These are phyloP conservation scores for Pristionchus arcanus DNA, from an alignment of 2,888 invertebrate genomes.

Conservation along the genomic window DNA sequence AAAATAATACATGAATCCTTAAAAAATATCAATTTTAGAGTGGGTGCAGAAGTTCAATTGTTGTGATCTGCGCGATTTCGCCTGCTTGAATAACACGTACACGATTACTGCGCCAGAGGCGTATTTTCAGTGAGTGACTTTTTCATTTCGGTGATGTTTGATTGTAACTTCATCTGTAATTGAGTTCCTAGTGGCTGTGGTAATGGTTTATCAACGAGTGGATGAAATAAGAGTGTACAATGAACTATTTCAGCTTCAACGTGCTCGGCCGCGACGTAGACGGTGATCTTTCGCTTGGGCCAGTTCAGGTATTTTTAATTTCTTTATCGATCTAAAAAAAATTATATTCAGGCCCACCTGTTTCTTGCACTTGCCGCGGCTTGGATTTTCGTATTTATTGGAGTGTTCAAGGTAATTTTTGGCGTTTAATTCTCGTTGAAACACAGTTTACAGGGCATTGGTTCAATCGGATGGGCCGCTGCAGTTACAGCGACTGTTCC, in stretches of 20 bases:
- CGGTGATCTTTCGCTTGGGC: constrained; percentile 63
- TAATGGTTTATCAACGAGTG: too few species aligned
- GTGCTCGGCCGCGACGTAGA: constrained; percentile 83
- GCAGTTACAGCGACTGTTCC: constrained; percentile 76
- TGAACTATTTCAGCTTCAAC: constrained; percentile 62
- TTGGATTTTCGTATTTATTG: constrained; percentile 95
- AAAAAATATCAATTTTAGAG: constrained; percentile 58
- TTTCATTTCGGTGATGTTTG: too few species aligned
- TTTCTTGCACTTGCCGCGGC: constrained; percentile 92
- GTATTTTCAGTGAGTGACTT: constrained; percentile 73
- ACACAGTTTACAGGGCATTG: constrained; percentile 63
- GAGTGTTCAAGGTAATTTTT: constrained; percentile 93
- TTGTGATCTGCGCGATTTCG: constrained; percentile 69
- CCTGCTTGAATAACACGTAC: constrained; percentile 66
- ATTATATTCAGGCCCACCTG: constrained; percentile 89
- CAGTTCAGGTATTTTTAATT: constrained; percentile 39
- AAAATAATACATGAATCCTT: neutral
- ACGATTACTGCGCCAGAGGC: constrained; percentile 76
- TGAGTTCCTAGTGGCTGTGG: too few species aligned
- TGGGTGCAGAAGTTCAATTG: constrained; percentile 72
- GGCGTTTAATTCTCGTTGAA: neutral
- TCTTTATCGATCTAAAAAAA: constrained; percentile 81
- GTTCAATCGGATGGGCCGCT: constrained; percentile 76
- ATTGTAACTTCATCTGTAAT: neutral
- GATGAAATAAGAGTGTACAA: neutral